Evolutionary conservation across 2,113 vertebrate species (phyloP).

Genomic region (Corvus moneduloides): DNA sequence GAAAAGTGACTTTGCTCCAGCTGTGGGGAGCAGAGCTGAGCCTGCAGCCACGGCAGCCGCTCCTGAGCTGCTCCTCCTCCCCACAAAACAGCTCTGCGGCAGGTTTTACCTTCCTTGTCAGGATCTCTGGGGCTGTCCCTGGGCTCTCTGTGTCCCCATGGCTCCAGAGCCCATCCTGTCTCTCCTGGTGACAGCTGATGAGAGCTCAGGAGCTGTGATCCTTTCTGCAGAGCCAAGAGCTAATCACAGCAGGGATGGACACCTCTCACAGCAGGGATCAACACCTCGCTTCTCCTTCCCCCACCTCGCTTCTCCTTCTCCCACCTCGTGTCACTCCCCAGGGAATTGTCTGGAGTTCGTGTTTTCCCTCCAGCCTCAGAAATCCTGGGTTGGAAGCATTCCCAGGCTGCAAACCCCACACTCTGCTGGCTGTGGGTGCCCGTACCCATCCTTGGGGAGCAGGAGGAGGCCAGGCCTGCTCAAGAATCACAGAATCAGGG

Average conservation of each 20-base stretch:
- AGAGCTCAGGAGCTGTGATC: not conserved
- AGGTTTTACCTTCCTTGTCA: not conserved
- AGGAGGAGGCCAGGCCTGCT: not conserved
- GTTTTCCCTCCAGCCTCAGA: not conserved
- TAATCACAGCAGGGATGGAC: not conserved
- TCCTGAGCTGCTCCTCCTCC: not conserved
- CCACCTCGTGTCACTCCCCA: not conserved
- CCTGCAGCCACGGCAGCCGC: fast-evolving
- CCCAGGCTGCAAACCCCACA: not conserved
- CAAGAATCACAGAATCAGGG: not conserved
- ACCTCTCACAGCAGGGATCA: not conserved
- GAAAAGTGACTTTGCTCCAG: not conserved
- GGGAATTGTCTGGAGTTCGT: not conserved
- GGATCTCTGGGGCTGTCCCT: not conserved
- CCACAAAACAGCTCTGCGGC: not conserved
- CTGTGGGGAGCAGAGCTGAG: not conserved
- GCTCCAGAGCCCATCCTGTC: not conserved
- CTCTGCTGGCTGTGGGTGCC: not conserved
- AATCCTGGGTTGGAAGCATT: not conserved
- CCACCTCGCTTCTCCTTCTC: not conserved
- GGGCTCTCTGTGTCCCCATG: not conserved
- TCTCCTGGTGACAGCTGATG: not conserved
- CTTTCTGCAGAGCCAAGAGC: not conserved
- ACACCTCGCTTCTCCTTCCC: not conserved
- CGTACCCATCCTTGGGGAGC: not conserved